These are phyloP conservation scores for Pachycephus smyrnensis DNA, from an alignment of 2,888 invertebrate genomes.

Conservation along the genomic window DNA sequence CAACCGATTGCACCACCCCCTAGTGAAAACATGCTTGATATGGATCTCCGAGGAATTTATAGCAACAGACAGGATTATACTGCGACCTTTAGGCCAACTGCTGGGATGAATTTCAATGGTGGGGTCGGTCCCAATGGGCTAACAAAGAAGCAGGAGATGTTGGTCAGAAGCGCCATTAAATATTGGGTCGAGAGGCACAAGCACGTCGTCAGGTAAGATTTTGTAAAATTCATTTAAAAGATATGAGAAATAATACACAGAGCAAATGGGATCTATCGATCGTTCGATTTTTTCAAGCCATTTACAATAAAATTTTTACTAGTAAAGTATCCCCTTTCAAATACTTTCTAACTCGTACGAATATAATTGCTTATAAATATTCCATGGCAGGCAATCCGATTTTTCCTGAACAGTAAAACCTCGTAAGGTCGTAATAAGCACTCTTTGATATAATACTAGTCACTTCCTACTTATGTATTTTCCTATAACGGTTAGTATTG, in stretches of 20 bases:
- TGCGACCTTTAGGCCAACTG: conserved; percentile 75
- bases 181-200: conserved; percentile 93
- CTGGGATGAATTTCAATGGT: conserved; percentile 64
- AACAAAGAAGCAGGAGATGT: conserved; percentile 84
- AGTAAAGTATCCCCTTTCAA: not conserved
- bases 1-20: conserved; percentile 40
- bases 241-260: not conserved
- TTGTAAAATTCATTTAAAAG: not conserved
- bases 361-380: too few species aligned
- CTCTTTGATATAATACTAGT: not conserved
- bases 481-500: too few species aligned
- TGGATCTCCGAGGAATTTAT: conserved; percentile 81
- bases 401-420: too few species aligned
- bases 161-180: conserved; percentile 88
- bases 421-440: not conserved
- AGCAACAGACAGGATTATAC: conserved; percentile 84
- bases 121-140: conserved; percentile 82
- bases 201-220: conserved; percentile 83
- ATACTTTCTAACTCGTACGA: too few species aligned
- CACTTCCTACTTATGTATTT: not conserved
- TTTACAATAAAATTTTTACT: not conserved
- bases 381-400: too few species aligned
- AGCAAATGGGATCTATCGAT: not conserved
- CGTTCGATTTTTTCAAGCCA: not conserved
- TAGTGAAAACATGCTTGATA: conserved; percentile 66